Evolutionary conservation across 2,113 vertebrate genomes (phyloP).

Genomic region (Suncus etruscus): DNA sequence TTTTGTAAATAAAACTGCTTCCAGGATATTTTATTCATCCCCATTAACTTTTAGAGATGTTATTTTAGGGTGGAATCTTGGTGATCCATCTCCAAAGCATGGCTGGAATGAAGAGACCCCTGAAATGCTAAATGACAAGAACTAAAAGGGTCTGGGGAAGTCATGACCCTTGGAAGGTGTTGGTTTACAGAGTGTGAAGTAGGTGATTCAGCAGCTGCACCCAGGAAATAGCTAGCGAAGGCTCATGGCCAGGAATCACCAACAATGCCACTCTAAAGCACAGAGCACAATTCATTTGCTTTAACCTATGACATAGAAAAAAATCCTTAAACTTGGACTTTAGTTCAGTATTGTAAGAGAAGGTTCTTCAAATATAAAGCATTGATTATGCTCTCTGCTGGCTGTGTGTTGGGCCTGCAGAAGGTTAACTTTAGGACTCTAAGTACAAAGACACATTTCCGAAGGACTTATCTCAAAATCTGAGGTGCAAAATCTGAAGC

Average conservation of each 20-base stretch:
- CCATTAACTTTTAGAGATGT: constrained; percentile 47
- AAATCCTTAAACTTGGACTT: not conserved
- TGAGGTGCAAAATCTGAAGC: not conserved
- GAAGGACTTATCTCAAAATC: constrained; percentile 11
- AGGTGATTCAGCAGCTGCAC: constrained; percentile 69
- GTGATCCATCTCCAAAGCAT: constrained; percentile 11
- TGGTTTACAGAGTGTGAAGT: constrained; percentile 80
- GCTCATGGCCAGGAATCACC: not conserved
- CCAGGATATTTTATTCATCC: constrained; percentile 55
- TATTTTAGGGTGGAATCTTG: constrained; percentile 52
- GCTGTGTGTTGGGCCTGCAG: not conserved
- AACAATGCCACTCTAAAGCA: not conserved
- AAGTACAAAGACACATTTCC: constrained; percentile 7
- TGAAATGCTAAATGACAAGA: constrained; percentile 41
- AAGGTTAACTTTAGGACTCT: not conserved
- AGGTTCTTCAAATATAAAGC: constrained; percentile 39
- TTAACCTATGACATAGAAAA: not conserved
- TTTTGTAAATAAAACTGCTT: constrained; percentile 46
- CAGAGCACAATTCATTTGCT: not conserved
- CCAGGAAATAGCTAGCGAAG: constrained; percentile 43
- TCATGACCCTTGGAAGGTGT: constrained; percentile 70
- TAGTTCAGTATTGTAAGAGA: not conserved
- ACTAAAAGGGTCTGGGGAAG: constrained; percentile 49
- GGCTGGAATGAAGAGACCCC: constrained; percentile 58
- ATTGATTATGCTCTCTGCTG: not conserved